A percentile compares a stretch with the other conserved stretches of the same genome.
These are phyloP conservation scores for Drosophila busckii DNA, from an alignment of 1,140 invertebrate genomes.

Conservation along the genomic window DNA sequence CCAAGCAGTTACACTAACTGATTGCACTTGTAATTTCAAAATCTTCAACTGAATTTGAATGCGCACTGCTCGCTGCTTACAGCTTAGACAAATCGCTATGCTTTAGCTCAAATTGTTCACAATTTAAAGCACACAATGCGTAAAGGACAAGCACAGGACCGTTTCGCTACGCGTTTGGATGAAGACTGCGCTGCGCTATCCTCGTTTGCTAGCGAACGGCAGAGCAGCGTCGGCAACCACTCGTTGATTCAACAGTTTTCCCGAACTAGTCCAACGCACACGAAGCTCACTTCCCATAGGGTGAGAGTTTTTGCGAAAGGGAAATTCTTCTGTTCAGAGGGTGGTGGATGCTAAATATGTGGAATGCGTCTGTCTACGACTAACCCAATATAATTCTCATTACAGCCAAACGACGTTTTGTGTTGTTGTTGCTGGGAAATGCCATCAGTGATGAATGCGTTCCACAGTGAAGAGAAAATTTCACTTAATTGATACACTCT, in stretches of 20 bases:
- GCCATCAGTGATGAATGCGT: slow-evolving; percentile 29
- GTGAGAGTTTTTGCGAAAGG: neutral
- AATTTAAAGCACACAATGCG: slow-evolving; percentile 10
- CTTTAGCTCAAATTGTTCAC: neutral
- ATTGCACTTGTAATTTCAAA: too few relatives aligned
- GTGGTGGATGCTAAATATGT: too few relatives aligned
- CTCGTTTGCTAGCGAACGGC: slow-evolving; percentile 29
- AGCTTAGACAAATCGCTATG: too few relatives aligned
- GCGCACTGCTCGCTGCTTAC: too few relatives aligned
- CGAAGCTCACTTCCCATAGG: slow-evolving; percentile 10
- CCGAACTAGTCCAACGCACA: slow-evolving; percentile 26
- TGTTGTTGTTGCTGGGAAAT: slow-evolving; percentile 54
- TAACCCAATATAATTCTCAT: slow-evolving; percentile 68
- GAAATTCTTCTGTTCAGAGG: neutral
- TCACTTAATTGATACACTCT: slow-evolving; percentile 11
- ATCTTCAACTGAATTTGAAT: too few relatives aligned
- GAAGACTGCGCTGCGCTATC: slow-evolving; percentile 41
- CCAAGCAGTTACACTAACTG: too few relatives aligned
- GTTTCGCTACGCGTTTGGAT: slow-evolving; percentile 53
- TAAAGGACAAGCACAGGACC: slow-evolving; percentile 49
- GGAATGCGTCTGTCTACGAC: too few relatives aligned
- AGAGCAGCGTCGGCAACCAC: slow-evolving; percentile 61
- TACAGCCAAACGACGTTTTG: slow-evolving; percentile 43
- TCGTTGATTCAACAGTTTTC: slow-evolving; percentile 77
- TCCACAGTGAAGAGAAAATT: slow-evolving; percentile 57